Conservation (phyloP, 2,888 invertebrate species). For the Andrena marginata region DNA sequence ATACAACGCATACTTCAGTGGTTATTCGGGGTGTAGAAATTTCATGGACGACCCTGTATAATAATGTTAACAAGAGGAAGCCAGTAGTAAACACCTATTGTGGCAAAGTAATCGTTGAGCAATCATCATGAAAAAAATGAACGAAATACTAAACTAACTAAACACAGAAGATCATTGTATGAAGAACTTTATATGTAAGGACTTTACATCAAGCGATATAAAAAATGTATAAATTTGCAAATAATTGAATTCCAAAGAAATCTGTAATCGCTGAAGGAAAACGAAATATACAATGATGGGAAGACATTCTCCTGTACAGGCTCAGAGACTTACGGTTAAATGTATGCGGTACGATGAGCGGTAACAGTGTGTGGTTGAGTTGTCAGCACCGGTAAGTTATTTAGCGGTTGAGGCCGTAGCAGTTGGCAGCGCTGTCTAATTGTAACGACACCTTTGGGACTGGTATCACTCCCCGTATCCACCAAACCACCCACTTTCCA, state of each 20-base stretch:
- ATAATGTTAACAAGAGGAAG: too few species aligned
- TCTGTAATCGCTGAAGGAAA: not conserved
- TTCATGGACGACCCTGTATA: too few species aligned
- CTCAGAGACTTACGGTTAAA: conserved; percentile 44
- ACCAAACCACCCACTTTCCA: conserved; percentile 72
- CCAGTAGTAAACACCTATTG: too few species aligned
- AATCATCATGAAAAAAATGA: too few species aligned
- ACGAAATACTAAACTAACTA: too few species aligned
- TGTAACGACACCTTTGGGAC: conserved; percentile 84
- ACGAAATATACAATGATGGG: not conserved
- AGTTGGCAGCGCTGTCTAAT: conserved; percentile 84
- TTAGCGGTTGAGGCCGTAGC: conserved; percentile 82
- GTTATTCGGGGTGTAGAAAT: too few species aligned
- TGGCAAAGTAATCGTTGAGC: too few species aligned
- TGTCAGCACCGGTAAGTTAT: conserved; percentile 84
- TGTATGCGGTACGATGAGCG: conserved; percentile 65
- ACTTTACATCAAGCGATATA: too few species aligned
- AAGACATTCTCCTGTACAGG: not conserved
- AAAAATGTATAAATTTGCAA: not conserved
- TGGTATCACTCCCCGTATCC: conserved; percentile 75
- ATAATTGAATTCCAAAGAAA: not conserved
- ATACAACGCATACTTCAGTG: too few species aligned
- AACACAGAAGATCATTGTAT: too few species aligned
- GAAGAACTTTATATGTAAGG: too few species aligned
- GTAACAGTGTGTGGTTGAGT: conserved; percentile 80